These are phyloP conservation scores for Heliconius charithonia DNA, from an alignment of 2,888 invertebrate species.

Conservation along the genomic window DNA sequence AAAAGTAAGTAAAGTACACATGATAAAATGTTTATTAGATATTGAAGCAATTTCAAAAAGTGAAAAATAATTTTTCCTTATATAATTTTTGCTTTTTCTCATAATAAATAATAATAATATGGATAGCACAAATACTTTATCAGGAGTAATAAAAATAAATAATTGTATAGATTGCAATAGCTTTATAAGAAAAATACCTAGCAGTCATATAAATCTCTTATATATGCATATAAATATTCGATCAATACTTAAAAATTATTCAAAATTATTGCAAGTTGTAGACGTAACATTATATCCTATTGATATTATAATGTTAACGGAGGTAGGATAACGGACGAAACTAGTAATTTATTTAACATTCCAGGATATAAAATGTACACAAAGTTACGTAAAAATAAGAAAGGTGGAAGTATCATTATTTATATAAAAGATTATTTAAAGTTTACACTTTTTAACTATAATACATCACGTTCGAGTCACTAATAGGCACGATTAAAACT, in stretches of 20 bases:
- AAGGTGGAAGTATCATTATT: not conserved
- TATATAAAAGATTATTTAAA: not conserved
- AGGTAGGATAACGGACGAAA: not conserved
- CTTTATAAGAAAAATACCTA: not conserved
- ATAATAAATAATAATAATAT: not conserved
- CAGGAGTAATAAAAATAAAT: not conserved
- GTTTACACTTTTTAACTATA: not conserved
- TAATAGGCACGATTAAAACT: not conserved
- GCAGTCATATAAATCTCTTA: not conserved
- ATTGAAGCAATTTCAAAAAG: not conserved
- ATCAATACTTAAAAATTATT: not conserved
- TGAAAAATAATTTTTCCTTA: too few species aligned
- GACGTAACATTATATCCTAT: not conserved
- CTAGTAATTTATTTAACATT: not conserved
- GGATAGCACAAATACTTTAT: not conserved
- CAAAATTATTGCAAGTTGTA: too few species aligned
- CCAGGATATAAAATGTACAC: not conserved
- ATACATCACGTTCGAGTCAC: not conserved
- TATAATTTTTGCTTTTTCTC: not conserved
- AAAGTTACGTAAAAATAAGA: not conserved
- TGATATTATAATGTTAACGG: slow-evolving; percentile 1
- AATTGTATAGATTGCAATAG: not conserved
- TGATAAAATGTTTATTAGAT: not conserved
- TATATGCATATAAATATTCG: not conserved
- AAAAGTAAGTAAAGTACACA: not conserved